These are phyloP conservation scores for Diabrotica undecimpunctata DNA, from an alignment of 1,140 invertebrate genomes.

Conservation along the genomic window DNA sequence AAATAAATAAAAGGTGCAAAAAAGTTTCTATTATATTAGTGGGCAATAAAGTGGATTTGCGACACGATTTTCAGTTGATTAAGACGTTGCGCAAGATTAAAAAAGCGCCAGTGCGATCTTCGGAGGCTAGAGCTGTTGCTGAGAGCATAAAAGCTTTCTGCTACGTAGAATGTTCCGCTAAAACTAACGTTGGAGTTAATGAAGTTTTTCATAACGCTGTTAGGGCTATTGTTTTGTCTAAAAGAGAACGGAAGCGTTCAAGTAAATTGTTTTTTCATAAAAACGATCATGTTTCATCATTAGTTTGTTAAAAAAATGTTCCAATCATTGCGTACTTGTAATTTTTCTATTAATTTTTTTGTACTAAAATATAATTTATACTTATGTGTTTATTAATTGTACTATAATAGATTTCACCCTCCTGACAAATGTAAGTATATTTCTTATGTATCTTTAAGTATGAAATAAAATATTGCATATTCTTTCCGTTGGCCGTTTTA, in stretches of 20 bases:
- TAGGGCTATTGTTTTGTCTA: not conserved
- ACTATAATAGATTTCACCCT: too few species aligned
- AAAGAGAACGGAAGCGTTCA: not conserved
- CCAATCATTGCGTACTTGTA: too few species aligned
- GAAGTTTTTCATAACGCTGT: not conserved
- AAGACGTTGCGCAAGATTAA: not conserved
- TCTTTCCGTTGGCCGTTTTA: too few species aligned
- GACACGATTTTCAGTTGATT: not conserved
- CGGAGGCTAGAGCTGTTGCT: constrained; percentile 9
- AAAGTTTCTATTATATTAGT: constrained; percentile 84
- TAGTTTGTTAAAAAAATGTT: too few species aligned
- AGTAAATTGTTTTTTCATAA: not conserved
- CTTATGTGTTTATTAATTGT: too few species aligned
- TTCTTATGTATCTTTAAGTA: too few species aligned
- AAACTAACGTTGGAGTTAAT: constrained; percentile 2
- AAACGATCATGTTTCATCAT: too few species aligned
- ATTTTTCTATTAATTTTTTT: too few species aligned
- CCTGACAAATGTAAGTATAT: too few species aligned
- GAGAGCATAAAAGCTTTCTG: not conserved
- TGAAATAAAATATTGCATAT: too few species aligned
- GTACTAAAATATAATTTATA: too few species aligned
- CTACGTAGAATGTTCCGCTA: not conserved
- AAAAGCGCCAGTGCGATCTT: not conserved
- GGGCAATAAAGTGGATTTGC: constrained; percentile 59
- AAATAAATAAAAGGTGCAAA: constrained; percentile 80